phyloP scores from a whole-genome alignment of 2,888 invertebrate species.

The Mystacides longicornis region DNA sequence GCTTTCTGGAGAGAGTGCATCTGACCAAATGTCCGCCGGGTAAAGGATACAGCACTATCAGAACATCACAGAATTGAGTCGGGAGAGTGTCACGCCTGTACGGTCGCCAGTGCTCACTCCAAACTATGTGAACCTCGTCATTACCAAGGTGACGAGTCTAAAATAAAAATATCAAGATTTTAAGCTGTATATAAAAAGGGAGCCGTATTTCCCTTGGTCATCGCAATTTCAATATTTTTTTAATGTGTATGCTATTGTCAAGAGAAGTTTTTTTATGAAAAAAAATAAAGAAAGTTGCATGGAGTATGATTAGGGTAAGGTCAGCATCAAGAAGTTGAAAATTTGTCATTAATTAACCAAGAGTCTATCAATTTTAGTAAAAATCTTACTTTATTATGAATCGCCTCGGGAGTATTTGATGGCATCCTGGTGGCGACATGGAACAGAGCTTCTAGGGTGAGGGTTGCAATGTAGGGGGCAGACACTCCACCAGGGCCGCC shows the following conservation, averaged over 20 bases:
- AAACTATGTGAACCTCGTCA: conserved; percentile 97
- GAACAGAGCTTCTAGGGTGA: conserved; percentile 89
- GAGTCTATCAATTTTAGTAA: background rate
- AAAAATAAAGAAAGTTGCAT: background rate
- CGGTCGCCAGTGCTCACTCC: conserved; percentile 95
- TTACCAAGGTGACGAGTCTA: conserved; percentile 93
- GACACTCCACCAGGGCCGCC: conserved; percentile 86
- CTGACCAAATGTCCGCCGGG: conserved; percentile 70
- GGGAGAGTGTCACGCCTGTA: conserved; percentile 96
- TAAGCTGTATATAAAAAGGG: background rate
- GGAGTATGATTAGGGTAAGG: background rate
- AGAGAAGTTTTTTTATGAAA: background rate
- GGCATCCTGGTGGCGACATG: conserved; percentile 98
- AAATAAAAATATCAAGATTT: background rate
- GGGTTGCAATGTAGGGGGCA: conserved; percentile 91
- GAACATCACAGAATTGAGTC: conserved; percentile 98
- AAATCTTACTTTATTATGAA: conserved; percentile 70
- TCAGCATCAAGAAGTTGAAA: background rate
- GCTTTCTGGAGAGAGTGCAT: conserved; percentile 80
- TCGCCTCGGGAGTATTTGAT: conserved; percentile 77
- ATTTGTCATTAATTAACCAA: background rate
- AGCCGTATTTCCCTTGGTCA: background rate
- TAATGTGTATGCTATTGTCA: background rate
- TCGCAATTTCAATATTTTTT: background rate
- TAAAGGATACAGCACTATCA: conserved; percentile 93